Evolutionary conservation across 2,888 invertebrate genomes (phyloP).

Genomic region (Melieria omissa): DNA sequence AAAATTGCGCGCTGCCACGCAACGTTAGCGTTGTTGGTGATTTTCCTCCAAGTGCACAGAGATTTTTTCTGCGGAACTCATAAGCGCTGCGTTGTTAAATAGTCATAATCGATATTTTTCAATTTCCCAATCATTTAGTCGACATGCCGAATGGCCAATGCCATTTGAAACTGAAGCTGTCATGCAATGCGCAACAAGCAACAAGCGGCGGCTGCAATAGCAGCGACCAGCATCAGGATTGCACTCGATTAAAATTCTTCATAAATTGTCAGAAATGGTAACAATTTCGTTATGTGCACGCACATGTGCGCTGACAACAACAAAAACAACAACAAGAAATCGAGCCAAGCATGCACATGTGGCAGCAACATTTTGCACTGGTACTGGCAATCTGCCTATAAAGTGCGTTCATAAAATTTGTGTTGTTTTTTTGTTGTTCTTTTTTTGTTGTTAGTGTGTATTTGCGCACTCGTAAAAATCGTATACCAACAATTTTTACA

Average conservation of each 20-base stretch:
- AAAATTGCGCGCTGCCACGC: too few species aligned
- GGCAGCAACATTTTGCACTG: not conserved
- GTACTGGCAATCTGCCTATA: not conserved
- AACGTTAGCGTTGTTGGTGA: too few species aligned
- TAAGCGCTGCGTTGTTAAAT: too few species aligned
- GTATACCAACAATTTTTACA: too few species aligned
- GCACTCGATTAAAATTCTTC: constrained; percentile 33
- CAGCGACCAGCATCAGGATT: not conserved
- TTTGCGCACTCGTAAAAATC: too few species aligned
- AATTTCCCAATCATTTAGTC: not conserved
- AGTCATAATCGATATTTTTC: too few species aligned
- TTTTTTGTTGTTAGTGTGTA: too few species aligned
- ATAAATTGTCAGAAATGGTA: constrained; percentile 36
- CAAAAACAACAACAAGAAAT: too few species aligned
- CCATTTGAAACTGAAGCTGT: not conserved
- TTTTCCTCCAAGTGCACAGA: too few species aligned
- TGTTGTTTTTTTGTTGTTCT: not conserved
- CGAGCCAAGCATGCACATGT: not conserved
- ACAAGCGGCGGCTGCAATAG: too few species aligned
- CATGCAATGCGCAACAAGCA: too few species aligned
- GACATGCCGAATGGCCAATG: constrained; percentile 5
- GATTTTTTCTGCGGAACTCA: too few species aligned
- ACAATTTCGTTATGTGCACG: constrained; percentile 28
- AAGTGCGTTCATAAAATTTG: not conserved
- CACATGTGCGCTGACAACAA: constrained; percentile 1